Base-by-base conservation (phyloP, 2,113 vertebrate genomes). In the Platichthys stellatus region DNA sequence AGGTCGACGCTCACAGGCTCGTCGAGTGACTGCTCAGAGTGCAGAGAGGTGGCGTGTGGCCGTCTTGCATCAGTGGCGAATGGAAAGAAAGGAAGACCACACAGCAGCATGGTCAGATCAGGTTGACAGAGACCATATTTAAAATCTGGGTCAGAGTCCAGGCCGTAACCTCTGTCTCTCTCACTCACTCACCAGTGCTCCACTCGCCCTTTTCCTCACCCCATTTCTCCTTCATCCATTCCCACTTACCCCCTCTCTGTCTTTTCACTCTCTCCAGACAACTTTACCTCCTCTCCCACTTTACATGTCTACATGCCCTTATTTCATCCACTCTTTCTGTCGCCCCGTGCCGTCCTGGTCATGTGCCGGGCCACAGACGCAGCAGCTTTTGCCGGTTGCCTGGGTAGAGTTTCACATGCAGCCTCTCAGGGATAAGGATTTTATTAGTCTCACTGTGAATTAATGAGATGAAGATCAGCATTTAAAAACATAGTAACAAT, bases 81-180 rank as follows among this genome's bases (percentile, higher is more conserved):
- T 78, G 80, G 83, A 89, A 85, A 85, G 88, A 85, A 69, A 78
- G 74, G 79, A 87, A 74, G 89, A 86, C 84, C 86, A 84, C 88
- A 86, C 86, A 88, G 87, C 26, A 23, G 71, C 82, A 21, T 31
- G 72, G 81, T 77, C 80, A 78, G 89, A 91, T 91, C 88, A 67
- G 81, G 86, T 90, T 88, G 79, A 88, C 83, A 49, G 82, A 76
- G 71, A 83, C 84, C 88, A 83, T 86, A 88, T 88, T 88, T 85
- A 87, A 82, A 91, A 88, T 86, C 73, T 88, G 86, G 87, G 87
- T 91, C 86, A 87, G 76, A 64, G 88, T 88, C 82, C 74, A 75
- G 81, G 75, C 73, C 51, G 3, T 84, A 82, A 82, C 74, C 72
- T 76, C 51, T n/a, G 69, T 77, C 60, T 63, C 57, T 56, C 56